Conservation (phyloP, 1,140 invertebrate genomes). For the Popillia japonica region DNA sequence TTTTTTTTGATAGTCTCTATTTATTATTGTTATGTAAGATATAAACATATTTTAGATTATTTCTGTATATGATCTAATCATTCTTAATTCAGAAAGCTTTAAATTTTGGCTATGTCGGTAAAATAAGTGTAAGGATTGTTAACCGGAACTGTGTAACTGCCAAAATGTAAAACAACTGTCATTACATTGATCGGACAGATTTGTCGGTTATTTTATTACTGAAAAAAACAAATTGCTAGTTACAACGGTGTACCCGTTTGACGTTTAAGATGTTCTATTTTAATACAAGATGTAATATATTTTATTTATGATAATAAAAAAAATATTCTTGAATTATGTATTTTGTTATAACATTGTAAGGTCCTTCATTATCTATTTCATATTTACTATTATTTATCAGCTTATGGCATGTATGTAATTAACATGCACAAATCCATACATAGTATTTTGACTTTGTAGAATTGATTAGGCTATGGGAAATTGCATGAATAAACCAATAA, state of each 20-base stretch:
- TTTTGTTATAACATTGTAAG: background rate
- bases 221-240: too few relatives aligned
- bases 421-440: too few relatives aligned
- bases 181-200: background rate
- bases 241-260: constrained; percentile 2
- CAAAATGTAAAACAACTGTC: background rate
- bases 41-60: background rate
- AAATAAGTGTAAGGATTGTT: constrained; percentile 1
- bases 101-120: background rate
- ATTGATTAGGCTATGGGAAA: too few relatives aligned
- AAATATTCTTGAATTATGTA: constrained; percentile 10
- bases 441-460: too few relatives aligned
- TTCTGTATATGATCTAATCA: background rate
- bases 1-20: constrained; percentile 13
- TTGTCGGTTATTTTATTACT: background rate
- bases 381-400: too few relatives aligned
- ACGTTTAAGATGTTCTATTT: constrained; percentile 17
- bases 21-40: constrained; percentile 21
- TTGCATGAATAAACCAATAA: too few relatives aligned
- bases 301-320: constrained; percentile 39
- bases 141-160: background rate
- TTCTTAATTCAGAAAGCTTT: background rate
- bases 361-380: too few relatives aligned
- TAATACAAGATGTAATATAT: constrained; percentile 3
- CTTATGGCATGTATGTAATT: too few relatives aligned